Conservation (phyloP, 2,797 vertebrate species). For the Sebastes matsubarae region DNA sequence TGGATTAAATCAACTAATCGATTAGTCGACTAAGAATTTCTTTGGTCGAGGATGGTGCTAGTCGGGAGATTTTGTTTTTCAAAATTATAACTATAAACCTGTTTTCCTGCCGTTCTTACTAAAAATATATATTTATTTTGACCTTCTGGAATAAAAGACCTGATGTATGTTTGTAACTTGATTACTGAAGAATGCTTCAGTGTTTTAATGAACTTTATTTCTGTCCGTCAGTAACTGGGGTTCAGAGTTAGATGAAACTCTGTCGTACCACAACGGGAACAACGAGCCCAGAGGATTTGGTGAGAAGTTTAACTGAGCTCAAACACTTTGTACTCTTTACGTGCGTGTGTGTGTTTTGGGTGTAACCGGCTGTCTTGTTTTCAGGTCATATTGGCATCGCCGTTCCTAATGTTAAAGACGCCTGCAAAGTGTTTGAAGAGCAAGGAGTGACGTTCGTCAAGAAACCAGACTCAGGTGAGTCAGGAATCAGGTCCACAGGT, state of each 20-base stretch:
- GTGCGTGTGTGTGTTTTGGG: background rate
- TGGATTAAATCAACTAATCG: no score
- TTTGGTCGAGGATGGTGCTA: no score
- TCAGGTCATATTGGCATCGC: constrained; percentile 92
- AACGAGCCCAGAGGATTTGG: constrained; percentile 89
- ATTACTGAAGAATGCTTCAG: fast-evolving
- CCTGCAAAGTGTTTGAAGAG: constrained; percentile 90
- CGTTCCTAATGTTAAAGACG: constrained; percentile 88
- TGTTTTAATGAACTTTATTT: background rate
- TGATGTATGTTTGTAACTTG: background rate
- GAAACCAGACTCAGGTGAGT: constrained; percentile 89
- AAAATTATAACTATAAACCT: no score
- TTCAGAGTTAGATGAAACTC: constrained; percentile 86
- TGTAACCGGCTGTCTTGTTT: background rate
- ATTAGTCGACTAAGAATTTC: no score
- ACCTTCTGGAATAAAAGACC: background rate
- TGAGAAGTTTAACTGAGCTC: constrained; percentile 60
- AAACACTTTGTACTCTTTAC: background rate
- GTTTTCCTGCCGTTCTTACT: no score
- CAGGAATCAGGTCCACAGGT: background rate
- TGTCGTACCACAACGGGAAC: constrained; percentile 91
- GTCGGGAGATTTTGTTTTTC: no score
- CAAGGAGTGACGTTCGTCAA: constrained; percentile 90
- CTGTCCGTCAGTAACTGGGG: constrained; percentile 90
- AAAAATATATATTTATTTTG: no score